These are phyloP conservation scores for Meganola albula DNA, from an alignment of 2,888 invertebrate genomes.

Conservation along the genomic window DNA sequence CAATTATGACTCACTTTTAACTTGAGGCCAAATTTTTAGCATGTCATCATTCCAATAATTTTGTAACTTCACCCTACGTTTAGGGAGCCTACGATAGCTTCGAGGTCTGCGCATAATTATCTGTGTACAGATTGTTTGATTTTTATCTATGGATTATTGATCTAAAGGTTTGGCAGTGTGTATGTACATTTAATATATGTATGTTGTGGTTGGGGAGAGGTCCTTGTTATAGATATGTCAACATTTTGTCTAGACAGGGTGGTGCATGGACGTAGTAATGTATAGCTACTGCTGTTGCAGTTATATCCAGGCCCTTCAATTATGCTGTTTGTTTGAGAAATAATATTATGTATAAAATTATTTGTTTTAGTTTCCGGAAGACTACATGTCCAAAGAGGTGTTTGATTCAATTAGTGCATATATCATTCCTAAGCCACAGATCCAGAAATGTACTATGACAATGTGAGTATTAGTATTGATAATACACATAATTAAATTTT, in stretches of 20 bases:
- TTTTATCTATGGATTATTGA: slow-evolving; percentile 21
- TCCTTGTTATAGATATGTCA: slow-evolving; percentile 2
- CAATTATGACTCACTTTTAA: slow-evolving; percentile 18
- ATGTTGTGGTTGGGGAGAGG: slow-evolving; percentile 7
- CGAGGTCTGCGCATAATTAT: too few species aligned
- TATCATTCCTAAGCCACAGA: slow-evolving; percentile 95
- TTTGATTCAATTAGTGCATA: slow-evolving; percentile 96
- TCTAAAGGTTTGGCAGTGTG: slow-evolving; percentile 8
- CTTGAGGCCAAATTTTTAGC: slow-evolving; percentile 11
- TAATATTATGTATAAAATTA: not conserved
- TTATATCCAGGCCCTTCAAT: too few species aligned
- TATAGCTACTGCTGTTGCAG: too few species aligned
- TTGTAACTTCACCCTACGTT: too few species aligned
- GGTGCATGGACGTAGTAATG: slow-evolving; percentile 4
- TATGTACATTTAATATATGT: slow-evolving; percentile 12
- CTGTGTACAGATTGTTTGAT: slow-evolving; percentile 5
- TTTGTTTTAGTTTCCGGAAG: slow-evolving; percentile 86
- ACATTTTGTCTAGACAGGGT: slow-evolving; percentile 15
- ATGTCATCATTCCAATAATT: too few species aligned
- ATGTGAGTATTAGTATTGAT: slow-evolving; percentile 81
- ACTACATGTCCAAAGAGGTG: slow-evolving; percentile 93
- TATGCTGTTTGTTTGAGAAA: too few species aligned
- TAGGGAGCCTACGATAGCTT: too few species aligned
- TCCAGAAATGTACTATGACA: slow-evolving; percentile 93
- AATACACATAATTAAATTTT: too few species aligned